Evolutionary conservation across 53 echinoderm and acorn worm species (phyloP).

Genomic region (Hippasteria phrygiana): DNA sequence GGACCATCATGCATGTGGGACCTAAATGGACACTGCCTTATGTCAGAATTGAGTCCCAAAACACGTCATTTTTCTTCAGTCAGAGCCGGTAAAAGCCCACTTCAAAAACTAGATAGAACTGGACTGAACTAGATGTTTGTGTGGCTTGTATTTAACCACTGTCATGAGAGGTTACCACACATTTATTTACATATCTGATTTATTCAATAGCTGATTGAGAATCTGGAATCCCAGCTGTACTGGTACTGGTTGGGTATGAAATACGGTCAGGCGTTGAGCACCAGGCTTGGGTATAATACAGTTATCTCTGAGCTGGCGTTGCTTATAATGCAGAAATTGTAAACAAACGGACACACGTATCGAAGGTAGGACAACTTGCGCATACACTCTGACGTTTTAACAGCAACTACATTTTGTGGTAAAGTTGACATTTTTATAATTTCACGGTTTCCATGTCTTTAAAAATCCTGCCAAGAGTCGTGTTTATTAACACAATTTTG

Average conservation of each 20-base stretch:
- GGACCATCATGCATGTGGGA: too few relatives aligned
- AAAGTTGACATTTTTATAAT: too few relatives aligned
- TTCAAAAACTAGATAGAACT: neutral
- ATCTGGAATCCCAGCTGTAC: neutral
- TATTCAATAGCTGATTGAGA: neutral
- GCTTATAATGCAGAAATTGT: neutral
- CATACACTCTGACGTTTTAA: too few relatives aligned
- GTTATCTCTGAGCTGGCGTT: neutral
- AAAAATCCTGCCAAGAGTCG: too few relatives aligned
- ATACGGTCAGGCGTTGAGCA: neutral
- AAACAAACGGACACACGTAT: neutral
- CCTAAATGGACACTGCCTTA: too few relatives aligned
- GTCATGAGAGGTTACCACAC: neutral
- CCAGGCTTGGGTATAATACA: neutral
- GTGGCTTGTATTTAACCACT: neutral
- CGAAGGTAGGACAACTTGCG: neutral
- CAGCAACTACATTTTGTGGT: too few relatives aligned
- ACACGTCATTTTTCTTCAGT: too few relatives aligned
- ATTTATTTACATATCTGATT: neutral
- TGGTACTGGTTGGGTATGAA: neutral
- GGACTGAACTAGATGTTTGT: neutral
- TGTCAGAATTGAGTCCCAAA: too few relatives aligned
- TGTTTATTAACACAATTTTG: too few relatives aligned
- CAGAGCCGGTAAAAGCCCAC: too few relatives aligned
- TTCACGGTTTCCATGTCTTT: too few relatives aligned